Evolutionary conservation across 2,888 invertebrate genomes (phyloP).

Genomic region (Eudasyphora cyanicolor): DNA sequence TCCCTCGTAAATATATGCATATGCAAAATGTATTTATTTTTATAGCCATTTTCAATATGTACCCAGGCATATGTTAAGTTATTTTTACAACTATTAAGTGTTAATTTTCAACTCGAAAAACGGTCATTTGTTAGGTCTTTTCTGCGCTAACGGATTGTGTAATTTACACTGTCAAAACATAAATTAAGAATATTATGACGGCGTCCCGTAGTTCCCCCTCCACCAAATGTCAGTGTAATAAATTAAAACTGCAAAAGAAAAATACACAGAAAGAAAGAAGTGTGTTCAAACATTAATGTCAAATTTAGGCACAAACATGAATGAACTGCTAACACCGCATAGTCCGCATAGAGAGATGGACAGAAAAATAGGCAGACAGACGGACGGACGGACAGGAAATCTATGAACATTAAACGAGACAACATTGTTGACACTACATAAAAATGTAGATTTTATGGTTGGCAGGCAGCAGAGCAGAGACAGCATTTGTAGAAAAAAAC

Average conservation of each 20-base stretch:
- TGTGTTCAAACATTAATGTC: conserved; percentile 55
- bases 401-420: not conserved
- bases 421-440: conserved; percentile 33
- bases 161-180: conserved; percentile 47
- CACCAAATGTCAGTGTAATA: not conserved
- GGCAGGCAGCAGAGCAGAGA: not conserved
- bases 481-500: conserved; percentile 35
- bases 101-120: conserved; percentile 32
- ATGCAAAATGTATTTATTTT: too few relatives aligned
- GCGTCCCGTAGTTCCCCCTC: conserved; percentile 6
- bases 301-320: conserved; percentile 46
- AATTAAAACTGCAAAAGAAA: not conserved
- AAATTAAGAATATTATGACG: conserved; percentile 51
- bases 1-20: too few relatives aligned
- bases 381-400: conserved; percentile 10
- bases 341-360: too few relatives aligned
- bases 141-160: conserved; percentile 19
- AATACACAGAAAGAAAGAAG: too few relatives aligned
- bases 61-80: too few relatives aligned
- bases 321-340: conserved; percentile 44
- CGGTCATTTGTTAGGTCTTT: not conserved
- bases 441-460: conserved; percentile 29
- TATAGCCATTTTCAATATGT: too few relatives aligned
- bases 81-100: conserved; percentile 34
- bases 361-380: conserved; percentile 6